Conservation (phyloP, 2,797 vertebrate species). For the Notamacropus eugenii region DNA sequence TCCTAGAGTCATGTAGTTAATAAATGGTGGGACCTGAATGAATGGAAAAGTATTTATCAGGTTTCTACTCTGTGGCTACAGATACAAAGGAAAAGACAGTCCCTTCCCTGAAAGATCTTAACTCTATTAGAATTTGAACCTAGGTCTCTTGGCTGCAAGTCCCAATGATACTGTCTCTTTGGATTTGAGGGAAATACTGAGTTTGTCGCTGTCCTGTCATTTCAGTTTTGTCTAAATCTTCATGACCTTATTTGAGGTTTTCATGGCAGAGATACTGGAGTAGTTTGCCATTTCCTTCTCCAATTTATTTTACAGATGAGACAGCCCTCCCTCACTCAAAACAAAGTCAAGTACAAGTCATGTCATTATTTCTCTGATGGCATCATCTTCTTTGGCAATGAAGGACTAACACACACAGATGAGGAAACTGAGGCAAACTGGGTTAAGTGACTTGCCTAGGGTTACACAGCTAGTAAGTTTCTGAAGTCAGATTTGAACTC, state of each 20-base stretch:
- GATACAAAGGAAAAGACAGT: neutral
- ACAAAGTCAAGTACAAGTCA: no score
- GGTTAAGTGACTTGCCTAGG: neutral
- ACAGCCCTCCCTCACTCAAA: no score
- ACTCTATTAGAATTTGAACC: neutral
- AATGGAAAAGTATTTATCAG: neutral
- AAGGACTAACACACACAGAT: no score
- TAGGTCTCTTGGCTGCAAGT: neutral
- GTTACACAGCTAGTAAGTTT: neutral
- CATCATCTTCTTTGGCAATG: no score
- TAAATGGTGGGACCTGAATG: neutral
- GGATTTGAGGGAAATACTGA: neutral
- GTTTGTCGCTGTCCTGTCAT: neutral
- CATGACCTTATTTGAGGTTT: neutral
- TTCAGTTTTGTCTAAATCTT: neutral
- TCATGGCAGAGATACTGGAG: neutral
- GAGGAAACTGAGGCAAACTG: neutral
- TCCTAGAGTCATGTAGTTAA: neutral
- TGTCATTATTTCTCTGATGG: no score
- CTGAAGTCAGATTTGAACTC: neutral
- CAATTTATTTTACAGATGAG: neutral
- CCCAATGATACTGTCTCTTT: neutral
- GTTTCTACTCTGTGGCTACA: neutral
- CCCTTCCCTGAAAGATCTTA: neutral
- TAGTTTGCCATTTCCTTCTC: neutral